Percentiles rank a stretch among this genome's conserved stretches.
Evolutionary conservation across 2,113 vertebrate species (phyloP).

Genomic region (Cottus gobio): DNA sequence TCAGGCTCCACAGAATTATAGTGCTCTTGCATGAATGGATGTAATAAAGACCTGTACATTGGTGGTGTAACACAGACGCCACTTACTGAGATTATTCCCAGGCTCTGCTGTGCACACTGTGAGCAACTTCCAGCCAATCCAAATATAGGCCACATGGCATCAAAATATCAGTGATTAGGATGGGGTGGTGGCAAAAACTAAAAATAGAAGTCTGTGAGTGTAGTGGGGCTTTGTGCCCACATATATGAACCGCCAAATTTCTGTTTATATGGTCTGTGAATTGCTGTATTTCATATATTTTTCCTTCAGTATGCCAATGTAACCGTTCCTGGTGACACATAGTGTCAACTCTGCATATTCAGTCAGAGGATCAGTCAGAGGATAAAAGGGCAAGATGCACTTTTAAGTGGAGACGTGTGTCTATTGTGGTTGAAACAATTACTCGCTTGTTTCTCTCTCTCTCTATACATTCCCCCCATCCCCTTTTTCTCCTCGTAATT

Average conservation of each 20-base stretch:
- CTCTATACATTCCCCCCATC: not conserved
- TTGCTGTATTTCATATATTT: not conserved
- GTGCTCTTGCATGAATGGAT: slow-evolving; percentile 53
- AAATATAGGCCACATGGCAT: slow-evolving; percentile 40
- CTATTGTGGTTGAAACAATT: slow-evolving; percentile 10
- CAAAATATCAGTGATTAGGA: slow-evolving; percentile 29
- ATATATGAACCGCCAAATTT: not conserved
- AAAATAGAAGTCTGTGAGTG: slow-evolving; percentile 20
- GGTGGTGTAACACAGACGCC: slow-evolving; percentile 35
- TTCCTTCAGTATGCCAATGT: not conserved
- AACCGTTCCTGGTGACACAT: not conserved
- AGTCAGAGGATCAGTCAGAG: not conserved
- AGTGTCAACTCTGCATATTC: not conserved
- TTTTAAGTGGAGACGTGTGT: slow-evolving; percentile 15
- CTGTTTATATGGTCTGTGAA: not conserved
- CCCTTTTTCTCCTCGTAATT: slow-evolving; percentile 33
- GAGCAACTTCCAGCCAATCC: slow-evolving; percentile 33
- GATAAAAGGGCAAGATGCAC: not conserved
- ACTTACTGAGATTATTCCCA: slow-evolving; percentile 46
- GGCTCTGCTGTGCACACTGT: slow-evolving; percentile 32
- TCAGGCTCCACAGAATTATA: slow-evolving; percentile 39
- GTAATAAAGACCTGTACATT: slow-evolving; percentile 48
- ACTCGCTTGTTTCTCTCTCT: slow-evolving; percentile 18
- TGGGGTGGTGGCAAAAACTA: slow-evolving; percentile 34
- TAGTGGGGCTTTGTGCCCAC: not conserved